phyloP scores from a whole-genome alignment of 2,888 invertebrate species.

The Polylopha cassiicola region DNA sequence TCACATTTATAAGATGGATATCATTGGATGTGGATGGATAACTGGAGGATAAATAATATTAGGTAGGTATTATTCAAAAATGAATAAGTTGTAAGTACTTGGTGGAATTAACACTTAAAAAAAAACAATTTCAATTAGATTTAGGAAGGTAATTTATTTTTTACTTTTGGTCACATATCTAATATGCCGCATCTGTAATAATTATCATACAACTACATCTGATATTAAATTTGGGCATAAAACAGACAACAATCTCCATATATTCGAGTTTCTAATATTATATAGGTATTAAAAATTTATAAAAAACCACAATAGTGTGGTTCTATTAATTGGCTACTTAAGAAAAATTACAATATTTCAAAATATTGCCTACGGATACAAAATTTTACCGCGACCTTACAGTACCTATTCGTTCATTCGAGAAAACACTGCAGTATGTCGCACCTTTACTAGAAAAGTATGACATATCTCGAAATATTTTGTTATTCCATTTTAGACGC shows the following conservation, averaged over 20 bases:
- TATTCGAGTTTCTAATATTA: slow-evolving; percentile 53
- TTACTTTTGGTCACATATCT: slow-evolving; percentile 55
- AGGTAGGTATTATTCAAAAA: neutral
- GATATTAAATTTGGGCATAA: slow-evolving; percentile 41
- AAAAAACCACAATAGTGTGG: slow-evolving; percentile 54
- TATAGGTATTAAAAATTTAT: slow-evolving; percentile 40
- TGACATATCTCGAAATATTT: too few relatives aligned
- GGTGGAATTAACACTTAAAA: slow-evolving; percentile 8
- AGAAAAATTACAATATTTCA: slow-evolving; percentile 39
- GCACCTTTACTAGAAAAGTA: too few relatives aligned
- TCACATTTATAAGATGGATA: slow-evolving; percentile 1
- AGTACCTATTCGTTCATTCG: too few relatives aligned
- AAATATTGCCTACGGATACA: slow-evolving; percentile 3
- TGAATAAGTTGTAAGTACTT: too few relatives aligned
- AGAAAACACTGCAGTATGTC: too few relatives aligned
- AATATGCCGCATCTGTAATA: slow-evolving; percentile 29
- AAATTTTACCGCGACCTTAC: too few relatives aligned
- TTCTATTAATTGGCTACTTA: slow-evolving; percentile 52
- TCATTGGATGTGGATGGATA: neutral
- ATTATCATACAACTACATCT: slow-evolving; percentile 49
- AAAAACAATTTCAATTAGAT: slow-evolving; percentile 17
- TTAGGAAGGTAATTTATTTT: slow-evolving; percentile 34
- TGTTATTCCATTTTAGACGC: too few relatives aligned
- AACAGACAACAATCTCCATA: slow-evolving; percentile 56
- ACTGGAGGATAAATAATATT: neutral